Conservation (phyloP, 2,113 vertebrate species). For the Syngnathoides biaculeatus region DNA sequence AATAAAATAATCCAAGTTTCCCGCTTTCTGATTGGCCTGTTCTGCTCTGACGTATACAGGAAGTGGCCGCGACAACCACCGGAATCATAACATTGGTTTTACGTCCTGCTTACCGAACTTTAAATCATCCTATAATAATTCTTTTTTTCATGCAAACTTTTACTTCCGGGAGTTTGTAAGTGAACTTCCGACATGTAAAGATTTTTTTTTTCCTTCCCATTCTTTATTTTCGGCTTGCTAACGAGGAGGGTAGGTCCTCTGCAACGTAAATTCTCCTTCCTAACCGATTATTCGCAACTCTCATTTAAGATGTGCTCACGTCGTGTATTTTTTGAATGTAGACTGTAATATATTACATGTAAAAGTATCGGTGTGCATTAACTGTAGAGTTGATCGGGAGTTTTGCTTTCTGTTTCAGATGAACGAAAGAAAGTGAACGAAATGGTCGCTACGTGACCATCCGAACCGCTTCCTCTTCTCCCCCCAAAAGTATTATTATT, state of each 20-base stretch:
- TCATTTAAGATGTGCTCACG: background rate
- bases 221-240: constrained; percentile 2
- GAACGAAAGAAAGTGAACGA: constrained; percentile 40
- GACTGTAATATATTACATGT: background rate
- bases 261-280: constrained; percentile 34
- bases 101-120: background rate
- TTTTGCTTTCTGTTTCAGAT: constrained; percentile 41
- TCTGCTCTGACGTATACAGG: constrained; percentile 35
- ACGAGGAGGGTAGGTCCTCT: constrained; percentile 17
- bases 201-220: background rate
- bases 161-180: too few species aligned
- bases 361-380: background rate
- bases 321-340: background rate
- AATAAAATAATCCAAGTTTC: too few species aligned
- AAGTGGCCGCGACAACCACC: constrained; percentile 51
- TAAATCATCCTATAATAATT: background rate
- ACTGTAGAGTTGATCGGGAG: background rate
- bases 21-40: constrained; percentile 36
- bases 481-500: background rate
- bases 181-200: background rate
- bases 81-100: constrained; percentile 54
- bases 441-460: constrained; percentile 50
- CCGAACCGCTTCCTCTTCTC: background rate
- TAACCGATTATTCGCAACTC: background rate
- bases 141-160: background rate